Conservation (phyloP, 2,797 vertebrate species). For the Psittacula derbiana region DNA sequence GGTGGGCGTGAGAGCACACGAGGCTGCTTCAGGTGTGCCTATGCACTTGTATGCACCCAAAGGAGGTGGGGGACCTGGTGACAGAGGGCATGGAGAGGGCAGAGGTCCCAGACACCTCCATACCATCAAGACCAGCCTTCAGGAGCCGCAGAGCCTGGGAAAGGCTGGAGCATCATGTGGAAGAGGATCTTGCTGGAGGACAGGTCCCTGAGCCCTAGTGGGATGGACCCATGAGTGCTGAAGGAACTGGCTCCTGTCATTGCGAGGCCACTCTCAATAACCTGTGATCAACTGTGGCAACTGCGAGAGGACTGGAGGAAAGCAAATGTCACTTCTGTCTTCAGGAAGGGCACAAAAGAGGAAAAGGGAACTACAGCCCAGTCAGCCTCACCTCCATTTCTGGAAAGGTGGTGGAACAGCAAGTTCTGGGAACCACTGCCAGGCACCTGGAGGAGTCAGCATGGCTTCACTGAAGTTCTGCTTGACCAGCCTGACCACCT, state of each 20-base stretch:
- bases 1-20: not conserved
- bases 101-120: not conserved
- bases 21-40: not conserved
- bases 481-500: not conserved
- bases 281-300: not conserved
- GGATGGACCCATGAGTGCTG: fast-evolving
- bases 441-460: not conserved
- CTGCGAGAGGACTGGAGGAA: not conserved
- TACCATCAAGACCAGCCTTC: not conserved
- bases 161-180: not conserved
- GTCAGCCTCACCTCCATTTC: not conserved
- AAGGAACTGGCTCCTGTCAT: not conserved
- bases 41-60: not conserved
- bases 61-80: not conserved
- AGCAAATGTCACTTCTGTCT: not conserved
- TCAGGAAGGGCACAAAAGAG: not conserved
- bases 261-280: fast-evolving
- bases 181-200: not conserved
- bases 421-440: not conserved
- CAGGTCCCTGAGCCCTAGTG: too few species aligned
- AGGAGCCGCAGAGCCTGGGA: not conserved
- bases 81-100: not conserved
- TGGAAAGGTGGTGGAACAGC: not conserved
- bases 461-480: not conserved
- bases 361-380: not conserved